Evolutionary conservation across 2,113 vertebrate species (phyloP).

Genomic region (Lophius piscatorius): DNA sequence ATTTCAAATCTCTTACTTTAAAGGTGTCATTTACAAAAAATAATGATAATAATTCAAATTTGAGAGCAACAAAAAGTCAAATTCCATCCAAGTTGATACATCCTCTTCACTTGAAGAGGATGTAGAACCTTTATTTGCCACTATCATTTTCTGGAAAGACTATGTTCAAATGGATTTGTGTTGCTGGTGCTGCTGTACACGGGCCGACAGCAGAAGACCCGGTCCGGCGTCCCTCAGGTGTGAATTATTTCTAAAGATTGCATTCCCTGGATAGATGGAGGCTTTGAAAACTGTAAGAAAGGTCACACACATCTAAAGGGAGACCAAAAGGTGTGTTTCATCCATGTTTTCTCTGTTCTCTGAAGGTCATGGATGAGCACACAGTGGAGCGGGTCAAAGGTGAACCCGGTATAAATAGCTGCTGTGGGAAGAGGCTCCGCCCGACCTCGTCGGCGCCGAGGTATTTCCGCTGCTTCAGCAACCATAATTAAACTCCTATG

Average conservation of each 20-base stretch:
- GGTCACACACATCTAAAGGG: slow-evolving; percentile 42
- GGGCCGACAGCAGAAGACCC: too few species aligned
- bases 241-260: slow-evolving; percentile 31
- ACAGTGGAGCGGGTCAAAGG: slow-evolving; percentile 37
- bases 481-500: slow-evolving; percentile 8
- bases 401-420: slow-evolving; percentile 38
- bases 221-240: slow-evolving; percentile 19
- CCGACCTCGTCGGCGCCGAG: background rate
- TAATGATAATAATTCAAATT: too few species aligned
- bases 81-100: too few species aligned
- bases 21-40: too few species aligned
- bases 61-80: too few species aligned
- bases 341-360: slow-evolving; percentile 46
- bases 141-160: too few species aligned
- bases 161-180: too few species aligned
- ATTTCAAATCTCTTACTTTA: too few species aligned
- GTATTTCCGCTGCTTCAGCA: background rate
- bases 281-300: slow-evolving; percentile 45
- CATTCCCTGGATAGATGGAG: slow-evolving; percentile 49
- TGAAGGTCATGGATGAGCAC: slow-evolving; percentile 40
- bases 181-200: background rate
- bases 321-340: slow-evolving; percentile 31
- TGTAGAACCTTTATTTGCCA: too few species aligned
- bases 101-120: too few species aligned
- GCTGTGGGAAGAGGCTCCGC: background rate